Base-by-base conservation (phyloP, 2,888 invertebrate species). In the Eupithecia dodoneata region DNA sequence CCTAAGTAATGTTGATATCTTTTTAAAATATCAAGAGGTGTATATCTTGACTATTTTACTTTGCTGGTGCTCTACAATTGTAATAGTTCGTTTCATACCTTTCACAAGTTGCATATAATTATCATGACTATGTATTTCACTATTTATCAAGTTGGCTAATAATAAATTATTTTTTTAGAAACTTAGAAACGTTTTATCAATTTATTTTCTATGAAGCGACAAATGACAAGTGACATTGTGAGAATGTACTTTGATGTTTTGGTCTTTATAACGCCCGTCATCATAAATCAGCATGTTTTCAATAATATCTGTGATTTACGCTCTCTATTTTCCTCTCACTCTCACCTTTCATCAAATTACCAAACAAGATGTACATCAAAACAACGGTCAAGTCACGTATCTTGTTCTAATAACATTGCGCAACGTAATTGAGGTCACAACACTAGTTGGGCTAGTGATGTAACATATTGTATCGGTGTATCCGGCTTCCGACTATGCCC, bases 401-500 rank as follows among this genome's bases (percentile, higher is more conserved):
- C 47, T 75, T 81, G 80, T 70, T 80, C 80, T 81, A 83, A 77
- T 81, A 81, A 76, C 69, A 74, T 83, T 83, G 77, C 79, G 79
- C 78, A 83, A 83, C 72, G 63, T 76, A 78, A 77, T 75, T 72
- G 80, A 78, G 78, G 81, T 83, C 80, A 71, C 76, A 77, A 73
- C 79, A 78, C 78, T 81, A 79, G 79, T 80, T 79, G 73, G 78
- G 71, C 63, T 71, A 71, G 74, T 80, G 80, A 76, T 77, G 77
- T 76, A 74, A 79, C 74, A 76, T 77, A 80, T 75, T 79, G 75
- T 79, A 79, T 79, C 80, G 72, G 75, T 80, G 79, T 78, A 81
- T 82, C 82, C 82, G 81, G 82, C 76, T 82, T 82, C 82, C 81
- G 82, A 82, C 75, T 79, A 78, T 80, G 78, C 76, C 77, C 76